Base-by-base conservation (phyloP, 2,113 vertebrate species). In the Oophaga pumilio region DNA sequence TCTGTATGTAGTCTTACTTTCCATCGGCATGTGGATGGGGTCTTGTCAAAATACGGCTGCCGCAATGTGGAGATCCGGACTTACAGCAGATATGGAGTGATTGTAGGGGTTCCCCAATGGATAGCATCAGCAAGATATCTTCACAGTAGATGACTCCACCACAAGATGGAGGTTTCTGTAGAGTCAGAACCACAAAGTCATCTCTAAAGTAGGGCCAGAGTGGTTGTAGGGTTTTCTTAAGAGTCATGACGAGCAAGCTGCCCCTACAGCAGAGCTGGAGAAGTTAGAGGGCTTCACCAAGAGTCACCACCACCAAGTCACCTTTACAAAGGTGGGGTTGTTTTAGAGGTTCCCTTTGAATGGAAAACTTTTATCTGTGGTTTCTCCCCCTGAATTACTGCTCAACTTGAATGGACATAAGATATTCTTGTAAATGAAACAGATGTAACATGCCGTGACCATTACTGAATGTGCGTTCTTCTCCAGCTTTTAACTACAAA, bases 381-480 rank as follows among this genome's bases (percentile, higher is more conserved):
- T 49, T 50, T 15, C 33, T 6, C 18, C 6, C 28, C 8, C 2
- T 15, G 33, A 74, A 49, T 74, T 22, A 22, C 71, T 50, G 17
- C 43, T 74, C 7, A 76, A 64, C 68, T 82, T 66, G 79, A 76
- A 82, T 53, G 59, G 62, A 53, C 62, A 49, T 43, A 22, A 59
- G 8, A 57, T 57, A 57, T 59, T 81, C 69, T 59, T 24, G 50
- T 33, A 81, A 26, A 50, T 77, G 20, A 77, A 64, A 9, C n/a
- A 26, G n/a, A 86, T 78, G 49, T 85, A 33, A 18, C 11, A 77
- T 77, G 60, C 74, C 49, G 74, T 86, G 52, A 71, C 85, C 18
- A 50, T 56, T 87, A 60, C 22, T 81, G 77, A 87, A 82, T 87
- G 78, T 71, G 85, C 62, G 43, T 57, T 81, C n/a, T 71, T 20